These are phyloP conservation scores for Caradrina clavipalpis DNA, from an alignment of 2,888 invertebrate genomes.

Conservation along the genomic window DNA sequence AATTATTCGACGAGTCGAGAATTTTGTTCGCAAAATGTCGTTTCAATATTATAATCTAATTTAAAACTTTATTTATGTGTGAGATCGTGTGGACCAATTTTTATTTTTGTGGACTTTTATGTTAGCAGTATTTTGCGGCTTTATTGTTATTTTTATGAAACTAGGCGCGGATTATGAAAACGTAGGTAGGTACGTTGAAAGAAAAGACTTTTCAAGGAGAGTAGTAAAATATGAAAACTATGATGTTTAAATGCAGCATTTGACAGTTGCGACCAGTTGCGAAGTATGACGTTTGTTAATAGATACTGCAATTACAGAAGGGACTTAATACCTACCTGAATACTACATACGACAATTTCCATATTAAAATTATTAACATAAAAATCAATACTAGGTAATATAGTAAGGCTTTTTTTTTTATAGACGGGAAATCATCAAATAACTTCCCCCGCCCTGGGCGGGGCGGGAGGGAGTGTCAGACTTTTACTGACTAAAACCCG, in stretches of 20 bases:
- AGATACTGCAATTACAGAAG: no score
- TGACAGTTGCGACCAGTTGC: background rate
- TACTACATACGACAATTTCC: no score
- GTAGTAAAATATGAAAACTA: no score
- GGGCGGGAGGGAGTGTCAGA: no score
- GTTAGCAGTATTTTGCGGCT: conserved; percentile 15
- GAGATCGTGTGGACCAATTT: conserved; percentile 23
- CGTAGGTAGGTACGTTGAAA: background rate
- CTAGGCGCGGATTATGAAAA: background rate
- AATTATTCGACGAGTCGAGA: conserved; percentile 67
- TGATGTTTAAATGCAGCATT: background rate
- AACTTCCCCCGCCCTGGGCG: no score
- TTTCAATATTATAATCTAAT: conserved; percentile 59
- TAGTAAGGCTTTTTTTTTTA: no score
- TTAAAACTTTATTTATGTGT: conserved; percentile 59
- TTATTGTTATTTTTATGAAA: conserved; percentile 14
- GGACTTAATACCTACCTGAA: no score
- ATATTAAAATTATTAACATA: no score
- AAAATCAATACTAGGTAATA: no score
- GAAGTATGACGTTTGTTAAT: no score
- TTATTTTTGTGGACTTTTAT: conserved; percentile 29
- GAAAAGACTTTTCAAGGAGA: background rate
- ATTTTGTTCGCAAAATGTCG: conserved; percentile 36
- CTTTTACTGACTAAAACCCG: no score
- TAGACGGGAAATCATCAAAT: no score